Evolutionary conservation across 1,140 invertebrate species (phyloP), one percentile per base, ranked within the genome.

Genomic region (Antheraea pernyi): DNA sequence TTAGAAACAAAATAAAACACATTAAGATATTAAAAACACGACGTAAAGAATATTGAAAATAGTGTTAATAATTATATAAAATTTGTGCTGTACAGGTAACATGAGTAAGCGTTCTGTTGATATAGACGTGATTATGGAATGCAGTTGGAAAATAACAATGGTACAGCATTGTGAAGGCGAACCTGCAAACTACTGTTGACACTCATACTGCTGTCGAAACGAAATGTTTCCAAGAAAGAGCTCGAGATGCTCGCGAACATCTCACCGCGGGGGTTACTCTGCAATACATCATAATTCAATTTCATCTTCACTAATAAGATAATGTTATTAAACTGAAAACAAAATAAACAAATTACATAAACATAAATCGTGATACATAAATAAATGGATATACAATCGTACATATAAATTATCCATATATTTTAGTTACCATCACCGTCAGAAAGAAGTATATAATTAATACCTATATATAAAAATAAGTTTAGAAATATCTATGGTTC

Each of bases 181-280:
- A 95, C 94, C 94, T 96, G 95, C 78, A 95, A 95, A 91, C 95
- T 95, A 86, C 93, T 95, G 86, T 94, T 94, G 78, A 94, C 94
- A 93, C 95, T 96, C 80, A 96, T 93, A 76, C 96, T 96, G 81
- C 95, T 95, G 89, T 96, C 95, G 89, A 97, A 94, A 80, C 95
- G 95, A 91, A 96, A 95, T 89, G 95, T 96, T 88, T 95, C 95
- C 94, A 97, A 95, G 86, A 97, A 93, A 67, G 96, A 97, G 75
- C 96, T 95, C 70, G 96, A 95, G 74, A 97, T 95, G 91, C 96
- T 96, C 71, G 96, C 96, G 90, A 94, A 97, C 92, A 96, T 96
- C 93, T 97, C 96, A 78, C 96, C 96, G 84, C 95, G 94, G 84
- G 94, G 95, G 90, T 94, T 95, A 93, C 93, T 94, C 94, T 95